Evolutionary conservation across 92 coral and sea anemone genomes (phyloP).

Genomic region (Blastomussa wellsi): DNA sequence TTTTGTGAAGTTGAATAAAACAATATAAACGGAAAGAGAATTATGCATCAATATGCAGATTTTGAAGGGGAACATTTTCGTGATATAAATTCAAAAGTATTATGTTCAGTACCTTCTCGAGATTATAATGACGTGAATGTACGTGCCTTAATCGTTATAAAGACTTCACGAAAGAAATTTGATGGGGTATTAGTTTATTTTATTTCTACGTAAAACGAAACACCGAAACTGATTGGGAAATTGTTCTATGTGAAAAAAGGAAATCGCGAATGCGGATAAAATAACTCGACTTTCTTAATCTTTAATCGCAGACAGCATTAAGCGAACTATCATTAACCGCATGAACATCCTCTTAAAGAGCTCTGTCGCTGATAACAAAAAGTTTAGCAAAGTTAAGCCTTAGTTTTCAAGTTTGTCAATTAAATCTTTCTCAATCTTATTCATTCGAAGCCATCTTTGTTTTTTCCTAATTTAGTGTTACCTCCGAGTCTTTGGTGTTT

Average conservation of each 20-base stretch:
- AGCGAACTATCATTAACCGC: neutral
- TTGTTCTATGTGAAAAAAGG: neutral
- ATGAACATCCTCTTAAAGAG: neutral
- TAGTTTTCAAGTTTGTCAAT: no score
- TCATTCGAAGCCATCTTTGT: no score
- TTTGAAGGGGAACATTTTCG: conserved; percentile 1
- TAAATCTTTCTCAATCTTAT: no score
- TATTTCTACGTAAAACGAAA: neutral
- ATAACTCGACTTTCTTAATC: neutral
- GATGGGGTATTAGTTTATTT: neutral
- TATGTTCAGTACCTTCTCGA: neutral
- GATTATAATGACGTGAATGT: neutral
- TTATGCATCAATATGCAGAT: neutral
- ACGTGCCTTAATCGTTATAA: neutral
- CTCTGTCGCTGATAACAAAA: neutral
- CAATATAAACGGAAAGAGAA: conserved; percentile 12
- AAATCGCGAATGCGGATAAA: neutral
- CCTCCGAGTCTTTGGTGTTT: no score
- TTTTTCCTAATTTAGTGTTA: no score
- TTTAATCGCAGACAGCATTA: neutral
- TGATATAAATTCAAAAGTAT: neutral
- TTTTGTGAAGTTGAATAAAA: neutral
- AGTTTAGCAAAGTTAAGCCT: no score
- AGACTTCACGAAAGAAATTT: neutral
- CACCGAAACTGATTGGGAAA: neutral